Base-by-base conservation (phyloP, 2,888 invertebrate genomes). In the Sinelater perroti region DNA sequence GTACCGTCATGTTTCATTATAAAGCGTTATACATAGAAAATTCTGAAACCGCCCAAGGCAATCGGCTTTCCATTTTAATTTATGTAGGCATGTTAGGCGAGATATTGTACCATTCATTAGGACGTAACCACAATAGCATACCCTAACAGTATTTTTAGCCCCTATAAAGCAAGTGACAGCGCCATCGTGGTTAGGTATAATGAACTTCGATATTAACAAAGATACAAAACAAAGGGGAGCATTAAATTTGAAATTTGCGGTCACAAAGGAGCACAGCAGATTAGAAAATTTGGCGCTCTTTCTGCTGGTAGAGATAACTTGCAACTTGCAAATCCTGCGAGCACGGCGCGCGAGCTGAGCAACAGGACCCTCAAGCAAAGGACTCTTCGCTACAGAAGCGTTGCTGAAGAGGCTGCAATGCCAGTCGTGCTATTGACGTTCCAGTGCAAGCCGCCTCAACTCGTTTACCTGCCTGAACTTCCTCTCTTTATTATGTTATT, bases 401-500 rank as follows among this genome's bases (percentile, higher is more conserved):
- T 13, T 13, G 28, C 11, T 44, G 30, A 44, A 44, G 44, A 18
- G 44, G 30, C 28, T 30, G n/a, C 11, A 44, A 18, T 10, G 28
- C n/a, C 18, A 8, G 40, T 21, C 30, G 18, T 47, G 35, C 24
- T 47, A 47, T 47, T 47, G 47, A 52, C 52, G 42, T 52, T 8
- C 51, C 10, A 42, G 42, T 42, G 31, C 42, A 52, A 13, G 30
- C 42, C 30, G 14, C 36, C 50, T 14, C 21, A 11, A 18, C 38
- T 50, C 18, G 16, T 33, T 33, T 17, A 44, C 52, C 52, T 52
- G 42, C 20, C 17, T 20, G 16, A 52, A 52, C 52, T 52, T 52
- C 42, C 21, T 18, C 42, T 52, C 42, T 44, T 42, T 52, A 52
- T 52, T 52, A 44, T 14, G 33, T 52, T 52, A 33, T 52, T 44